Conservation (phyloP, 2,888 invertebrate species). For the Capitulum mitella region DNA sequence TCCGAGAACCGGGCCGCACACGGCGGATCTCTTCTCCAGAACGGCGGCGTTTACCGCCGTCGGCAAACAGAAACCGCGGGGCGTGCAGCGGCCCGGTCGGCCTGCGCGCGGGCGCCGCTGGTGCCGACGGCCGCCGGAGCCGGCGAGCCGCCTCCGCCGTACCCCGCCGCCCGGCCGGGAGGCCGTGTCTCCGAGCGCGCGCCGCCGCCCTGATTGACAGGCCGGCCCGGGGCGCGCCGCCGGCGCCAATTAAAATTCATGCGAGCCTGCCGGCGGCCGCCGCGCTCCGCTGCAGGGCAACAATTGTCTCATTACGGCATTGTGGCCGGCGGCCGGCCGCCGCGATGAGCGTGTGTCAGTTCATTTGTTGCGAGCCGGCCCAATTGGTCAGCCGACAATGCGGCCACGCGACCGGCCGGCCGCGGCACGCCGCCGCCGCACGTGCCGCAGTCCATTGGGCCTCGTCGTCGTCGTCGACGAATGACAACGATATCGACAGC, state of each 20-base stretch:
- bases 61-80: too few species aligned
- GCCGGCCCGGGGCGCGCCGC: not conserved
- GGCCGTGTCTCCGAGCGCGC: too few species aligned
- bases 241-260: not conserved
- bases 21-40: too few species aligned
- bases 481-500: slow-evolving; percentile 20
- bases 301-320: slow-evolving; percentile 21
- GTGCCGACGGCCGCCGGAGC: too few species aligned
- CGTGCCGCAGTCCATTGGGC: slow-evolving; percentile 17
- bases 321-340: not conserved
- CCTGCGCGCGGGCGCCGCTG: too few species aligned
- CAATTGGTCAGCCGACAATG: slow-evolving; percentile 21
- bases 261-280: not conserved
- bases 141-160: too few species aligned
- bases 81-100: too few species aligned
- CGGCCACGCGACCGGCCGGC: not conserved
- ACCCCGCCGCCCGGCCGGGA: too few species aligned
- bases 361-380: slow-evolving; percentile 8
- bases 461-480: not conserved
- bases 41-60: too few species aligned
- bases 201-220: not conserved
- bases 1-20: too few species aligned
- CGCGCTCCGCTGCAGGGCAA: not conserved
- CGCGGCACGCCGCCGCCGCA: not conserved
- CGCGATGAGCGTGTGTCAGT: not conserved